Percentiles rank a stretch among this genome's conserved stretches.
Conservation (phyloP, 2,113 vertebrate species). For the Dolichotis patagonum region DNA sequence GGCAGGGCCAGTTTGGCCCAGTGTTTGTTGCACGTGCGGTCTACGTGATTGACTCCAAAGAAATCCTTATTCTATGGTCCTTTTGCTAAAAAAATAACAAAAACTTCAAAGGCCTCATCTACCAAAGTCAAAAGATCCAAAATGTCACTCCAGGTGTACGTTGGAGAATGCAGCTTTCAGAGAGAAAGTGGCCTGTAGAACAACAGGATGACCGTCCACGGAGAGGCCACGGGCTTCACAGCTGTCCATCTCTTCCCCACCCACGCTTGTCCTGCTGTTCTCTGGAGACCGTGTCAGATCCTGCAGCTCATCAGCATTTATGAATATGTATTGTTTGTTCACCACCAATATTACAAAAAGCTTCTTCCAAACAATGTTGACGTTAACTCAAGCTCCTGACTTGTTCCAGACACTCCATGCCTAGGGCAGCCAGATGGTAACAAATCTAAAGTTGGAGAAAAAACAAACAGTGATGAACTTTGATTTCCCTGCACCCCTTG, state of each 20-base stretch:
- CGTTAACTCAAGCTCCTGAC: slow-evolving; percentile 23
- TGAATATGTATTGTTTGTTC: slow-evolving; percentile 76
- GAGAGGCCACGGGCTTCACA: accelerated
- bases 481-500: slow-evolving; percentile 26
- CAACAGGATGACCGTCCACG: not conserved
- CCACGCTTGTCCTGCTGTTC: not conserved
- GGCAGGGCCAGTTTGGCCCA: not conserved
- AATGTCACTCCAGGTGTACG: not conserved
- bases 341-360: not conserved
- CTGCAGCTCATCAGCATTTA: slow-evolving; percentile 64
- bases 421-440: slow-evolving; percentile 68
- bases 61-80: not conserved
- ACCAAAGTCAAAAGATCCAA: not conserved
- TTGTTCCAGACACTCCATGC: slow-evolving; percentile 48
- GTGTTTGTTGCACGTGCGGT: not conserved
- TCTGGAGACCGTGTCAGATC: not conserved
- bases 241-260: not conserved
- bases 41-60: not conserved
- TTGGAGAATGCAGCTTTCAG: not conserved
- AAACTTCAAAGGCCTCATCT: not conserved
- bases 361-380: slow-evolving; percentile 64
- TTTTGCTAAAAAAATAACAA: not conserved
- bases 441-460: not conserved
- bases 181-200: not conserved
- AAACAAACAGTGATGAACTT: slow-evolving; percentile 31